A percentile compares a stretch with the other conserved stretches of the same genome.
Conservation (phyloP, 2,113 vertebrate genomes). For the Lampris megalopsis region DNA sequence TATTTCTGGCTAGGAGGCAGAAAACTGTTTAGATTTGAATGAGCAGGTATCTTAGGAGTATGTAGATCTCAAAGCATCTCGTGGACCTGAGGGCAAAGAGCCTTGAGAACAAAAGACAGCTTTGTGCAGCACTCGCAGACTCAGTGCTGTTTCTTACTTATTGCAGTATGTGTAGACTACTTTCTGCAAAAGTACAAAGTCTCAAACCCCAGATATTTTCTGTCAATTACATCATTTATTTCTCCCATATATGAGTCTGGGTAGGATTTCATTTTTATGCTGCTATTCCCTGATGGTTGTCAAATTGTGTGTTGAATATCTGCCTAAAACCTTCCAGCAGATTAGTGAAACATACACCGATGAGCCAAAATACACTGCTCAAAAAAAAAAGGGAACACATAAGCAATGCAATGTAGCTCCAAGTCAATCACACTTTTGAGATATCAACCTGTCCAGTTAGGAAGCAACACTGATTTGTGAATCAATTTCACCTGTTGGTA, state of each 20-base stretch:
- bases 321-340: constrained; percentile 36
- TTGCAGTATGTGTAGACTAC: constrained; percentile 59
- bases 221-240: constrained; percentile 76
- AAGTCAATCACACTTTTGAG: too few species aligned
- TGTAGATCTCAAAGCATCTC: constrained; percentile 35
- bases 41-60: constrained; percentile 30
- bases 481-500: too few species aligned
- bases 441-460: too few species aligned
- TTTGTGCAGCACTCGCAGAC: constrained; percentile 36
- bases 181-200: constrained; percentile 46
- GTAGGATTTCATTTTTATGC: constrained; percentile 50
- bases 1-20: constrained; percentile 27
- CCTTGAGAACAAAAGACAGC: constrained; percentile 8
- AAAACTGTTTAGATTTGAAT: constrained; percentile 5
- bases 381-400: too few species aligned
- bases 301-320: constrained; percentile 45
- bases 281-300: constrained; percentile 60
- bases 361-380: too few species aligned
- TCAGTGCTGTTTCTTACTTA: constrained; percentile 51
- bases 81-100: constrained; percentile 52
- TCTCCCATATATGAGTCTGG: constrained; percentile 45
- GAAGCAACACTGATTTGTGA: too few species aligned
- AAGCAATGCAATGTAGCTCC: too few species aligned
- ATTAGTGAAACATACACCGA: constrained; percentile 58
- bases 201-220: constrained; percentile 64